Conservation (phyloP, 1,140 invertebrate species). For the Brachionus asplanchnoidis region DNA sequence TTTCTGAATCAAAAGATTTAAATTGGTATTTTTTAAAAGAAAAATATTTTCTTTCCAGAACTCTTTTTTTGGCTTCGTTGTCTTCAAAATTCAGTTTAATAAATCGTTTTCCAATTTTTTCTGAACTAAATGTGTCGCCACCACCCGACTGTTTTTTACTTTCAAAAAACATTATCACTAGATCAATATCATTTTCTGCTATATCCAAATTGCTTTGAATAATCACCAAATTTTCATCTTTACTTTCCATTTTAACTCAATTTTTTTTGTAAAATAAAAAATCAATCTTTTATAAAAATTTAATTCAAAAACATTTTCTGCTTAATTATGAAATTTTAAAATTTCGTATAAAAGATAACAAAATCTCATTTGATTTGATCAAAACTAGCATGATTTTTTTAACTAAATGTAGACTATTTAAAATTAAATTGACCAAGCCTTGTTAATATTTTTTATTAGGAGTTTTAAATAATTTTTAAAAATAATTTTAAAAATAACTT, state of each 20-base stretch:
- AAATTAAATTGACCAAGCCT: background rate
- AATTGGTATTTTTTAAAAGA: conserved; percentile 16
- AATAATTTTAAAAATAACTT: no score
- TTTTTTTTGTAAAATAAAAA: background rate
- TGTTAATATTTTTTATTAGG: background rate
- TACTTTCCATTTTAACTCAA: background rate
- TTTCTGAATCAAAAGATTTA: background rate
- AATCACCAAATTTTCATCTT: background rate
- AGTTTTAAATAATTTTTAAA: no score
- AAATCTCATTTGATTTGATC: background rate
- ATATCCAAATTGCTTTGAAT: conserved; percentile 14
- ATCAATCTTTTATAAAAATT: background rate
- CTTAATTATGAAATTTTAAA: background rate
- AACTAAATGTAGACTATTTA: background rate
- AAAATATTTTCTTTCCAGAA: conserved; percentile 19
- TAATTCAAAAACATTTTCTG: background rate
- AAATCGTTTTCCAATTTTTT: background rate
- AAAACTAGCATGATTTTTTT: background rate
- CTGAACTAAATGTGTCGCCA: background rate
- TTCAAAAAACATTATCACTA: conserved; percentile 26
- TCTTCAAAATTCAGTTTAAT: background rate
- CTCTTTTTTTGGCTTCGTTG: background rate
- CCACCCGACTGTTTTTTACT: conserved; percentile 22
- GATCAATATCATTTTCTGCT: background rate
- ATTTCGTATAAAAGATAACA: background rate